Base-by-base conservation (phyloP, 2,888 invertebrate genomes). In the Ichneumoninae sp. region DNA sequence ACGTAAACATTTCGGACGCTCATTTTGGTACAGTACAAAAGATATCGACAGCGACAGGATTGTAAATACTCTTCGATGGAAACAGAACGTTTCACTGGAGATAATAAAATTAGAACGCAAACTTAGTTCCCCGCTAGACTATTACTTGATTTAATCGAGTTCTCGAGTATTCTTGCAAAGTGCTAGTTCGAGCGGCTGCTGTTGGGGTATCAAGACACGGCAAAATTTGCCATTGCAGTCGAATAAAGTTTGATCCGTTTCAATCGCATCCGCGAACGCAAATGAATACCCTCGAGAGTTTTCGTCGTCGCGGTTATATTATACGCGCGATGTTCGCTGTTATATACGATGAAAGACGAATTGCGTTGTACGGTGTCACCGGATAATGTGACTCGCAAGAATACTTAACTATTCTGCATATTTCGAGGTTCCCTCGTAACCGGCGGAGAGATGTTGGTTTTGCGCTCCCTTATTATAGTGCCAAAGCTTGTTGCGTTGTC, bases 401-500 rank as follows among this genome's bases (percentile, higher is more conserved):
- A 62, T 75, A 40, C 22, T 57, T 13, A 47, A 57, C 57, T 57
- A 72, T 74, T 84, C 54, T 66, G 57, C 26, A 57, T 76, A 76
- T 77, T 82, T 76, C 71, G 66, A 80, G 57, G 57, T 57, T 84
- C 82, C 81, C 84, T 87, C 84, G 83, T 80, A 33, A 30, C 30
- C 6, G 30, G 30, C 16, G 13, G 5, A 33, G 30, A 60, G 30
- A 22, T 4, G 60, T 26, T 16, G 62, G 79, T 82, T 84, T 84
- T 82, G 79, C 84, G 66, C 69, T 47, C 44, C 76, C 71, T 76
- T 80, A 62, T 54, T 62, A 62, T 92, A 93, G 93, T 93, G 93
- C 92, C 87, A 90, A 93, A 93, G 89, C 93, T 88, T 93, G 93
- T 93, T 90, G 89, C 89, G 87, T 87, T 88, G 91, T 91, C 92